These are phyloP conservation scores for Pionites leucogaster DNA, from an alignment of 2,113 vertebrate genomes.

Conservation along the genomic window DNA sequence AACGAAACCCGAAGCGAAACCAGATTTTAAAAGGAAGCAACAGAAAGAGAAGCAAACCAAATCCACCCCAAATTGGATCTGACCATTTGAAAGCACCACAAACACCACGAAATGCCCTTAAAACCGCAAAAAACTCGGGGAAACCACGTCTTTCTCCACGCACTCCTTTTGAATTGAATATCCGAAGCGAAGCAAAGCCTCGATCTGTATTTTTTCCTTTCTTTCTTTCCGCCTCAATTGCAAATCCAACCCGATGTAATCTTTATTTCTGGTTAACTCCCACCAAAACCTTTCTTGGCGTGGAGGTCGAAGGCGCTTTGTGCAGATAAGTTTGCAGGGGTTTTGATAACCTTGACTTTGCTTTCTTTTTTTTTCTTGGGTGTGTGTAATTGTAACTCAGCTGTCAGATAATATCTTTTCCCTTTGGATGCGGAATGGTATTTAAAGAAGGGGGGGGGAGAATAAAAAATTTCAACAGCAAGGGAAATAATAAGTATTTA, in stretches of 20 bases:
- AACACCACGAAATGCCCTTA: neutral
- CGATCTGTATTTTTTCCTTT: neutral
- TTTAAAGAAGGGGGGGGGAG: accelerated
- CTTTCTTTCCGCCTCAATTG: neutral
- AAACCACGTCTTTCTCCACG: neutral
- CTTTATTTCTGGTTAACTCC: neutral
- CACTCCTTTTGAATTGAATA: neutral
- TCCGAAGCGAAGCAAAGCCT: neutral
- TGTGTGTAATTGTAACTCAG: neutral
- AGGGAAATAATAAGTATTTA: neutral
- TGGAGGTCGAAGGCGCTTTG: neutral
- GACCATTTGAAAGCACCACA: neutral
- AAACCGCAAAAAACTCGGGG: neutral
- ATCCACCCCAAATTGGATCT: neutral
- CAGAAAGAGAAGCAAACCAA: neutral
- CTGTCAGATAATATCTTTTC: neutral
- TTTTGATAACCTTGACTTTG: constrained; percentile 79
- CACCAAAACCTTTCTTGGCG: neutral
- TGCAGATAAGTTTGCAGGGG: neutral
- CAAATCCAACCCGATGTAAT: neutral
- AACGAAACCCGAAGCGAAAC: neutral
- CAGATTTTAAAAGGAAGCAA: neutral
- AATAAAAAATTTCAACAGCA: neutral
- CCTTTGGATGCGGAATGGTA: neutral
- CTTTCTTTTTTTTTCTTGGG: neutral